Base-by-base conservation (phyloP, 2,113 vertebrate species). In the Laticauda laticaudata region DNA sequence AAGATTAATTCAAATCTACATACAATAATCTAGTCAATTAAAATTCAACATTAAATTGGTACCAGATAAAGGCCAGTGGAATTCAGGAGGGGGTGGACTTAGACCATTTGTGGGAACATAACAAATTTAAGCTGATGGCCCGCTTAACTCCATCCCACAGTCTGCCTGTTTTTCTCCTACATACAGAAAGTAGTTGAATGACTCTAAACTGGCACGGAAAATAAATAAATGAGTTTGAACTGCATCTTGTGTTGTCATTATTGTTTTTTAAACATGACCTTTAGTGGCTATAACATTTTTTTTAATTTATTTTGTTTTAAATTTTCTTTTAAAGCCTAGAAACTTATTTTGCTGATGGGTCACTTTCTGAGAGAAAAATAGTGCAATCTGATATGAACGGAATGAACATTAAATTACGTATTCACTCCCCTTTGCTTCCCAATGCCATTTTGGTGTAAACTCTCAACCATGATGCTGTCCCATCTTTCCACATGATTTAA, bases 141-240 rank as follows among this genome's bases (percentile, higher is more conserved):
- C 14, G 3, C n/a, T 69, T 69, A 69, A 69, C 64, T 34, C 64
- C 64, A 69, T 69, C 29, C 64, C 12, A 12, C 29, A 69, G 64
- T 69, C 29, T 69, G 29, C n/a, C 29, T 69, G 12, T 12, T 69
- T 29, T 69, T 69, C 29, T 64, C 26, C 11, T 69, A 69, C 12
- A 69, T n/a, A 34, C 64, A 15, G 29, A 93, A 95, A 39, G n/a
- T 45, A 93, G 94, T 92, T 91, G 90, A 55, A 86, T 89, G 29
- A 90, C n/a, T 91, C 81, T 75, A 92, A 92, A 91, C 4, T 3
- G 93, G 64, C 61, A 93, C 2, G 81, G 4, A 4, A 0, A 0
- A 3, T 43, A 12, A 91, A 59, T n/a, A 2, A 88, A 92, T 89
- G 92, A 87, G 86, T 61, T 92, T 94, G 48, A 91, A 69, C 0